Evolutionary conservation across 2,888 invertebrate genomes (phyloP), one percentile per base, ranked within the genome.

Genomic region (Schrankia costaestrigalis): DNA sequence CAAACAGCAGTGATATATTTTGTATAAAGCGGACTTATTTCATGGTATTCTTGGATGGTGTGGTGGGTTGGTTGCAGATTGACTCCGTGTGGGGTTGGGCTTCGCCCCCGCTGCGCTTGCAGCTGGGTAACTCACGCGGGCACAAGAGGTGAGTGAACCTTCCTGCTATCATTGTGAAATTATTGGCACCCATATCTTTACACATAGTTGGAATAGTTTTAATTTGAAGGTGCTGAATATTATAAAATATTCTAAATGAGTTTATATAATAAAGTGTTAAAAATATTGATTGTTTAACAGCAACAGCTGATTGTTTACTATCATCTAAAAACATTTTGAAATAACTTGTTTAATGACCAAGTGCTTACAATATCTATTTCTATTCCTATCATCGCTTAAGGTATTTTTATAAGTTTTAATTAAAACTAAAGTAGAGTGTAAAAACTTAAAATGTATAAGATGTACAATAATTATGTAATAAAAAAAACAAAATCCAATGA

Each of bases 31-130:
- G 46, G 42, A 53, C 41, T 60, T 50, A 38, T 54, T 48, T 58
- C 37, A 47, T 26, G 33, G 39, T 47, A 43, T 52, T 56, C 47
- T 43, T 52, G 57, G 66, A 49, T 38, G 40, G 68, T 65, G 58
- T 54, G 51, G 59, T 57, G 55, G 63, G 55, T 64, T 68, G 78
- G 67, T 90, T 91, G 63, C 89, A 95, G 95, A 95, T 95, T 94
- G 95, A 95, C 93, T 93, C 94, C 88, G 95, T 94, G 95, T 95
- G 95, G 95, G 95, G 95, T 87, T 95, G 95, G 95, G 94, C 94
- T 91, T 95, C 95, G 90, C 95, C 94, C 92, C 93, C 93, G 90
- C 92, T 93, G 91, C 93, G 93, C 70, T 90, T 93, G 86, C 93
- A 93, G 89, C 89, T 92, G 90, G 90, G 91, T 75, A 90, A 91